These are phyloP conservation scores for Eidolon helvum DNA, from an alignment of 2,113 vertebrate species.

Conservation along the genomic window DNA sequence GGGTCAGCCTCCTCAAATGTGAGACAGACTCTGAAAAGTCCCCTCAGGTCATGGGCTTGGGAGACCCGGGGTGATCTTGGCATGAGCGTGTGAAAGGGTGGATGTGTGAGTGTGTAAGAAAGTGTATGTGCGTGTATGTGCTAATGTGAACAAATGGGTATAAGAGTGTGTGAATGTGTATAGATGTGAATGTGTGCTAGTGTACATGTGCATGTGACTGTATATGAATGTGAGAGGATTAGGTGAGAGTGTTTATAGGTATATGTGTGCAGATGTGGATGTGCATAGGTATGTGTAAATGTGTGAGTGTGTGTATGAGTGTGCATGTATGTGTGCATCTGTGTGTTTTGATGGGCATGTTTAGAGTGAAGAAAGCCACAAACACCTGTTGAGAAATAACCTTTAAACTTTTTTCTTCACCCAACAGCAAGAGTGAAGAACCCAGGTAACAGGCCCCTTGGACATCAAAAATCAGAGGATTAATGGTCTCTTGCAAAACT, in stretches of 20 bases:
- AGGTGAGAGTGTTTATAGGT: too few species aligned
- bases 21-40: background rate
- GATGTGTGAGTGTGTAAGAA: background rate
- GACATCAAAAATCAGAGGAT: background rate
- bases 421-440: background rate
- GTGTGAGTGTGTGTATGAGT: background rate
- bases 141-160: background rate
- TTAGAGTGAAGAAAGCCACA: background rate
- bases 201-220: background rate
- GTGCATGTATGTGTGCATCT: background rate
- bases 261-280: too few species aligned
- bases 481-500: background rate
- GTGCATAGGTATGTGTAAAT: too few species aligned
- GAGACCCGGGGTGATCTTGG: rapidly evolving
- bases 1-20: rapidly evolving
- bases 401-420: background rate
- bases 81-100: background rate
- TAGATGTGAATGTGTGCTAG: background rate
- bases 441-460: background rate
- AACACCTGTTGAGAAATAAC: background rate
- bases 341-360: too few species aligned
- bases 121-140: background rate
- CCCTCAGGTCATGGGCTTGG: background rate
- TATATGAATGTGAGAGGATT: too few species aligned
- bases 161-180: background rate